Conservation (phyloP, 2,113 vertebrate species). For the Vidua macroura region DNA sequence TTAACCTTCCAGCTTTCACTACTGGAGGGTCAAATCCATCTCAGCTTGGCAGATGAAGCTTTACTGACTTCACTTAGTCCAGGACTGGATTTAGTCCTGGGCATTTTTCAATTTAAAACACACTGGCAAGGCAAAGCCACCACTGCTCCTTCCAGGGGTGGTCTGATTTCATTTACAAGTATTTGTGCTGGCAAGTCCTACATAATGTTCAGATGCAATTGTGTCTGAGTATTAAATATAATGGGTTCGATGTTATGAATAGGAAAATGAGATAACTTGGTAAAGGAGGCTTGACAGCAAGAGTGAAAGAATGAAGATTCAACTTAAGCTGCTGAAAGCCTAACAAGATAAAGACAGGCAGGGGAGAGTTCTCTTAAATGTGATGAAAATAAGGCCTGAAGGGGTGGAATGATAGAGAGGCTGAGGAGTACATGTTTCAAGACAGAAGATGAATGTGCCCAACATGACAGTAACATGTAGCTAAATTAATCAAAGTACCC, state of each 20-base stretch:
- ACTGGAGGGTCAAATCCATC: conserved; percentile 29
- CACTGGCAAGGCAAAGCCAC: background rate
- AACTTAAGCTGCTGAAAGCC: conserved; percentile 76
- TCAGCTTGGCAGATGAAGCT: background rate
- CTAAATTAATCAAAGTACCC: conserved; percentile 83
- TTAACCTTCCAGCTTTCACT: conserved; percentile 23
- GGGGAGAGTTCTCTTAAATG: conserved; percentile 74
- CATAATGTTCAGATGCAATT: conserved; percentile 58
- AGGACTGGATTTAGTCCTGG: conserved; percentile 40
- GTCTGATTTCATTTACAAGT: conserved; percentile 61
- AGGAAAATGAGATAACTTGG: conserved; percentile 71
- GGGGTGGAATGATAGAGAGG: conserved; percentile 84
- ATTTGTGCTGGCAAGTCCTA: conserved; percentile 51
- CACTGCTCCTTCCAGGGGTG: conserved; percentile 19
- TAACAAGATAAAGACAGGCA: conserved; percentile 82
- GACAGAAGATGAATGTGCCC: conserved; percentile 82
- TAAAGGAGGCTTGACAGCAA: conserved; percentile 74
- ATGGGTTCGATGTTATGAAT: conserved; percentile 69
- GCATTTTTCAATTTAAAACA: conserved; percentile 58
- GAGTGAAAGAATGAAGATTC: conserved; percentile 77
- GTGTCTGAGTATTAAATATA: conserved; percentile 62
- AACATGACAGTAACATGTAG: conserved; percentile 90
- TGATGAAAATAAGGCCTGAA: conserved; percentile 84
- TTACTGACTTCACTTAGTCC: background rate
- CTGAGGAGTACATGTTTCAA: conserved; percentile 78